Conservation (phyloP, 1,140 invertebrate species). For the Acromyrmex echinatior region DNA sequence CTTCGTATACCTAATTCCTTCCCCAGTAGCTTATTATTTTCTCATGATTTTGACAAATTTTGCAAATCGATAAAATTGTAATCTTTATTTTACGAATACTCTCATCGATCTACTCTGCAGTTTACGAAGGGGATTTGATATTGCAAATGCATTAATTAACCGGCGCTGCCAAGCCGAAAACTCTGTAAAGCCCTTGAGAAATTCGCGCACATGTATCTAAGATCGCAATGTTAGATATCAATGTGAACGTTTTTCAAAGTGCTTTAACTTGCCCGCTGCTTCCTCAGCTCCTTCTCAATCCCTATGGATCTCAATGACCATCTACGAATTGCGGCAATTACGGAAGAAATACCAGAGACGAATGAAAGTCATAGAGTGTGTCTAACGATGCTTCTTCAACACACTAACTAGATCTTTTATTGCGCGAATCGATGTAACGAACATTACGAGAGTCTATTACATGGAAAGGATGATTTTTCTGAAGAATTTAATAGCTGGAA, state of each 20-base stretch:
- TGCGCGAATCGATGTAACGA: slow-evolving; percentile 1
- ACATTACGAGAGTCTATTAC: neutral
- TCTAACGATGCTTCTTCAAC: slow-evolving; percentile 23
- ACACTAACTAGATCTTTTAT: slow-evolving; percentile 35
- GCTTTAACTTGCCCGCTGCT: neutral
- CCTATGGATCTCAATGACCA: slow-evolving; percentile 10
- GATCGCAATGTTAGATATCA: slow-evolving; percentile 28
- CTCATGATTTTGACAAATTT: neutral
- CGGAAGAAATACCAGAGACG: slow-evolving; percentile 25
- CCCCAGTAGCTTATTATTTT: slow-evolving; percentile 6
- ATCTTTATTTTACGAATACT: neutral
- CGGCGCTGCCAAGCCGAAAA: neutral
- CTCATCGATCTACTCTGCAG: neutral
- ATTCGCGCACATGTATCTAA: slow-evolving; percentile 8
- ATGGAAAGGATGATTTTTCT: too few relatives aligned
- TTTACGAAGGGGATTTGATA: neutral
- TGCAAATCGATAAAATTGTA: neutral
- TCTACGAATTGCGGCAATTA: slow-evolving; percentile 35
- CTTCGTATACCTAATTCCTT: neutral
- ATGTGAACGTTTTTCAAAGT: slow-evolving; percentile 39
- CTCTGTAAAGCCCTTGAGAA: slow-evolving; percentile 26
- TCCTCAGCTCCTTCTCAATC: neutral
- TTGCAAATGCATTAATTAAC: slow-evolving; percentile 12
- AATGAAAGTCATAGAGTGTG: neutral
- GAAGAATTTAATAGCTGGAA: too few relatives aligned